Percentiles rank a stretch among this genome's conserved stretches.
phyloP scores from a whole-genome alignment of 2,888 invertebrate genomes.

The Minunthozetes semirufus region DNA sequence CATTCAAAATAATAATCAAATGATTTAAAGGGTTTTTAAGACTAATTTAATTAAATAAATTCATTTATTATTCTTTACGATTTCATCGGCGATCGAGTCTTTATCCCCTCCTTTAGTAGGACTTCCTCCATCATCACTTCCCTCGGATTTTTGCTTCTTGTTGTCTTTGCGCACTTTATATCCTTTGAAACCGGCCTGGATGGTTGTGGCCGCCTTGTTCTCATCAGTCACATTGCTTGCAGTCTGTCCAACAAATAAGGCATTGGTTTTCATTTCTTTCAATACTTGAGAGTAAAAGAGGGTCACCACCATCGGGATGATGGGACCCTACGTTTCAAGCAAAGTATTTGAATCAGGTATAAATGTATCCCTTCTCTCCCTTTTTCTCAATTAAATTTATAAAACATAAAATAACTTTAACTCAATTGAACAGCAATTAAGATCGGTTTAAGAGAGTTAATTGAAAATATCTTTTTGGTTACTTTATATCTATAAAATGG shows the following conservation, averaged over 20 bases:
- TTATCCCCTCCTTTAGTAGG: slow-evolving; percentile 24
- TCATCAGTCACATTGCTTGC: slow-evolving; percentile 40
- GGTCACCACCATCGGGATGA: too few species aligned
- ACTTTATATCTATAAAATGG: too few species aligned
- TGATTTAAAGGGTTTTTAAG: neutral
- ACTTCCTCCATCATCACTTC: slow-evolving; percentile 20
- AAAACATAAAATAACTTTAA: too few species aligned
- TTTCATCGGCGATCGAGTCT: slow-evolving; percentile 28
- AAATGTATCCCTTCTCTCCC: too few species aligned
- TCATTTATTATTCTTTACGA: slow-evolving; percentile 17
- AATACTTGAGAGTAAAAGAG: too few species aligned
- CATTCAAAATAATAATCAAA: neutral
- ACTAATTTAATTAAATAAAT: neutral
- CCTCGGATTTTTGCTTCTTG: slow-evolving; percentile 15
- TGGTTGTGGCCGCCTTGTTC: slow-evolving; percentile 41
- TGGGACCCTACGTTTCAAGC: too few species aligned
- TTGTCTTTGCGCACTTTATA: slow-evolving; percentile 39
- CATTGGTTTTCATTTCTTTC: neutral
- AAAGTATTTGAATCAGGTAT: too few species aligned
- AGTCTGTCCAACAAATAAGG: neutral
- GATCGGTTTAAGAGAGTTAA: too few species aligned
- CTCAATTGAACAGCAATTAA: too few species aligned
- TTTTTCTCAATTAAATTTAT: too few species aligned
- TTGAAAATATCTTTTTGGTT: too few species aligned
- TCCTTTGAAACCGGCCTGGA: slow-evolving; percentile 41